These are phyloP conservation scores for Drosophila sp. DNA, from an alignment of 1,140 invertebrate genomes.

Conservation along the genomic window DNA sequence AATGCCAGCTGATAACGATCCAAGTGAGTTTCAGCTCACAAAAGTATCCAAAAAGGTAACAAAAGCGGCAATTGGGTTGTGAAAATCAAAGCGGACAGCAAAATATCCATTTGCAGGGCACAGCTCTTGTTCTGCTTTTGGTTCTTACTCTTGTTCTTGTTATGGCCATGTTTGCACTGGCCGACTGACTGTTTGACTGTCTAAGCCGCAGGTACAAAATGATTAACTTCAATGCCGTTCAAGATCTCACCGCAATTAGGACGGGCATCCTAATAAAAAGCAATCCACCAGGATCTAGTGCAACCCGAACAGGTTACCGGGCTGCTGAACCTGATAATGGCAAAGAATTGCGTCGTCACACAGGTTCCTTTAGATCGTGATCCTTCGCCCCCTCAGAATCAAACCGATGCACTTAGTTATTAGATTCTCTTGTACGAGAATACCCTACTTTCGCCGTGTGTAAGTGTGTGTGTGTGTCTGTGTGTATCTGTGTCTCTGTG, in stretches of 20 bases:
- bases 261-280: slow-evolving; percentile 72
- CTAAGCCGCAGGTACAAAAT: slow-evolving; percentile 81
- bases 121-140: not conserved
- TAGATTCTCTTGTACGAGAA: slow-evolving; percentile 21
- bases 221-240: slow-evolving; percentile 71
- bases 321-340: slow-evolving; percentile 64
- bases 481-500: not conserved
- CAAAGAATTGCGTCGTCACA: slow-evolving; percentile 82
- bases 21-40: slow-evolving; percentile 28
- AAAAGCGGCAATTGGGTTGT: slow-evolving; percentile 71
- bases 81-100: slow-evolving; percentile 63
- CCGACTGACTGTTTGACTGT: slow-evolving; percentile 71
- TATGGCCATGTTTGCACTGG: slow-evolving; percentile 42
- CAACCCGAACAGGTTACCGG: slow-evolving; percentile 32
- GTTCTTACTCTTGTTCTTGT: slow-evolving; percentile 24
- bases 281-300: slow-evolving; percentile 71
- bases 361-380: slow-evolving; percentile 51
- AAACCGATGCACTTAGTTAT: slow-evolving; percentile 54
- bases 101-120: slow-evolving; percentile 64
- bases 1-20: slow-evolving; percentile 75
- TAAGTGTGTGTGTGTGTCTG: not conserved
- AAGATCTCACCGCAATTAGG: slow-evolving; percentile 75
- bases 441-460: not conserved
- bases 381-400: slow-evolving; percentile 37
- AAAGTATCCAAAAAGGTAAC: slow-evolving; percentile 62